Base-by-base conservation (phyloP, 1,140 invertebrate genomes). In the Lutraria rhynchaena region DNA sequence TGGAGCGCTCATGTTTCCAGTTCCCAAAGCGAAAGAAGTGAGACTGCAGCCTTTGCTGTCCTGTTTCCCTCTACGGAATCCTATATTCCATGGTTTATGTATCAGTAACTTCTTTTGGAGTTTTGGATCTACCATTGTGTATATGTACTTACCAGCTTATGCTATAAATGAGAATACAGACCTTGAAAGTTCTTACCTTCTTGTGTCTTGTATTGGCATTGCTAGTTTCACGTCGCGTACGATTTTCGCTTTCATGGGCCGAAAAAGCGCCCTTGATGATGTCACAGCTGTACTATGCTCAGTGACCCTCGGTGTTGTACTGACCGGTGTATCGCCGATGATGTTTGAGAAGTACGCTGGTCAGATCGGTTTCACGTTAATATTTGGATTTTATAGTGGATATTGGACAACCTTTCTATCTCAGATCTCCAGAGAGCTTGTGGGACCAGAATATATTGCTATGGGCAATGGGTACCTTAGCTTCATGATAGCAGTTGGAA, bases 1-100 rank as follows among this genome's bases (percentile, higher is more conserved):
- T 90, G 97, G 97, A 0, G 94, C 95, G n/a, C 13, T 89, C 7
- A 90, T 91, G 89, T 86, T 83, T 29, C 89, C 90, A 3, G 53
- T 55, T 2, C 49, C 49, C 1, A 75, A 81, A 44, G 76, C 86
- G 9, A 90, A 89, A 69, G 85, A 89, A 55, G 77, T 89, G 27
- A 80, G 65, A 31, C 81, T 91, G 31, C 74, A 89, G 49, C 89
- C 90, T 2, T 82, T 90, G 11, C 74, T 91, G 17, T 90, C 90
- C 1, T 91, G 90, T 77, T 49, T 87, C 22, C 87, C 90, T 22
- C 83, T 91, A n/a, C 76, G 87, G 24, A 87, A 90, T 81, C 85
- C 88, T 7, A 83, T 89, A 49, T 91, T 91, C 77, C 85, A 87
- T 51, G 89, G 88, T 11, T 81, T 91, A 87, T 90, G 89, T 51